phyloP scores from a whole-genome alignment of 2,888 invertebrate genomes.

The Synanthedon tipuliformis region DNA sequence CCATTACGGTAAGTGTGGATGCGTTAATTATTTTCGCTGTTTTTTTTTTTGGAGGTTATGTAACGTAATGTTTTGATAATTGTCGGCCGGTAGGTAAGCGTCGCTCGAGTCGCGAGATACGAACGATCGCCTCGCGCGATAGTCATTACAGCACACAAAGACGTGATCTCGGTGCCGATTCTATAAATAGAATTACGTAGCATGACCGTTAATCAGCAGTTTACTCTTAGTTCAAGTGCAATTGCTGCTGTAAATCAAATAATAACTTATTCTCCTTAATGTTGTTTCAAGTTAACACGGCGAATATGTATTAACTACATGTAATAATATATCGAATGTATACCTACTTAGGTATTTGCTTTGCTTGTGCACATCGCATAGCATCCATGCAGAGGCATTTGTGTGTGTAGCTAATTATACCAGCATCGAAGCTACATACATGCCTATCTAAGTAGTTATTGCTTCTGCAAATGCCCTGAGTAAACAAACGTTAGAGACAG shows the following conservation, averaged over 20 bases:
- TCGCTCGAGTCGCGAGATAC: too few relatives aligned
- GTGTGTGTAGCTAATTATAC: too few relatives aligned
- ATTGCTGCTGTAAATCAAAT: not conserved
- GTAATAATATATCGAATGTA: too few relatives aligned
- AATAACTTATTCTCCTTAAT: not conserved
- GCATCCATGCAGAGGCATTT: too few relatives aligned
- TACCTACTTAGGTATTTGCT: too few relatives aligned
- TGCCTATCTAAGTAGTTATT: too few relatives aligned
- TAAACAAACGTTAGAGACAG: too few relatives aligned
- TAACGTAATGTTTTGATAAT: conserved; percentile 39
- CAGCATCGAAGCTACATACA: too few relatives aligned
- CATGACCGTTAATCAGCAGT: conserved; percentile 62
- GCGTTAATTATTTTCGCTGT: conserved; percentile 1
- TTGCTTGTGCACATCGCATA: too few relatives aligned
- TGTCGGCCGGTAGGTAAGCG: conserved; percentile 15
- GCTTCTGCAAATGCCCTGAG: too few relatives aligned
- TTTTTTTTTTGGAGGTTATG: conserved; percentile 36
- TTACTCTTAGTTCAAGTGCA: conserved; percentile 47
- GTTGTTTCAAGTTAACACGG: not conserved
- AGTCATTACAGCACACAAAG: conserved; percentile 61
- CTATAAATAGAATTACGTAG: conserved; percentile 59
- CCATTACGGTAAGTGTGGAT: conserved; percentile 43
- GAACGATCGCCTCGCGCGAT: conserved; percentile 14
- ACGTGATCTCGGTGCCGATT: conserved; percentile 62
- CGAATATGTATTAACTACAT: not conserved